Evolutionary conservation across 2,888 invertebrate genomes (phyloP).

Genomic region (Oligia latruncula): DNA sequence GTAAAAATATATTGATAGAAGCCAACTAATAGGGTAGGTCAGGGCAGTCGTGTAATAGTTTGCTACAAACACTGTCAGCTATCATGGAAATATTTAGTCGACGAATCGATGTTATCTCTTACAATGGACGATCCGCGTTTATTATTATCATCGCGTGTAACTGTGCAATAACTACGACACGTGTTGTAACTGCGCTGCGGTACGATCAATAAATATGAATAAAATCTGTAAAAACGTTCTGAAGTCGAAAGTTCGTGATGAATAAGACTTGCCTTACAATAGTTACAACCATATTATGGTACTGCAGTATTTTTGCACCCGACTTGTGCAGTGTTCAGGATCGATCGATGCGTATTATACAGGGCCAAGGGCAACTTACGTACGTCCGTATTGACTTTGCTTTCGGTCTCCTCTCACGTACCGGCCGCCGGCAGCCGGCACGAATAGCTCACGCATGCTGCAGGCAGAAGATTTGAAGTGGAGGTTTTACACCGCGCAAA

Average conservation of each 20-base stretch:
- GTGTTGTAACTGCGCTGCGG: constrained; percentile 7
- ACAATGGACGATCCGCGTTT: constrained; percentile 1
- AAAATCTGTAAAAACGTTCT: background rate
- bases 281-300: background rate
- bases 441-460: background rate
- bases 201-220: constrained; percentile 10
- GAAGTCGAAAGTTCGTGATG: background rate
- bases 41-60: constrained; percentile 4
- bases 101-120: background rate
- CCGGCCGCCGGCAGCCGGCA: too few species aligned
- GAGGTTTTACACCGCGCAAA: too few species aligned
- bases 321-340: constrained; percentile 36
- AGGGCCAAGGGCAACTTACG: constrained; percentile 16
- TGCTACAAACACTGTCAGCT: constrained; percentile 1
- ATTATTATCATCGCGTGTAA: constrained; percentile 12
- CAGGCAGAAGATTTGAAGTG: background rate
- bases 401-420: constrained; percentile 11
- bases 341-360: constrained; percentile 30
- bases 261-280: background rate
- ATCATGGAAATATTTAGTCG: background rate
- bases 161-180: background rate
- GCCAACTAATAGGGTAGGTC: constrained; percentile 15
- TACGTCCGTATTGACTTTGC: background rate
- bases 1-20: background rate
- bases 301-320: background rate